Base-by-base conservation (phyloP, 2,888 invertebrate species). In the Charanyca ferruginea region DNA sequence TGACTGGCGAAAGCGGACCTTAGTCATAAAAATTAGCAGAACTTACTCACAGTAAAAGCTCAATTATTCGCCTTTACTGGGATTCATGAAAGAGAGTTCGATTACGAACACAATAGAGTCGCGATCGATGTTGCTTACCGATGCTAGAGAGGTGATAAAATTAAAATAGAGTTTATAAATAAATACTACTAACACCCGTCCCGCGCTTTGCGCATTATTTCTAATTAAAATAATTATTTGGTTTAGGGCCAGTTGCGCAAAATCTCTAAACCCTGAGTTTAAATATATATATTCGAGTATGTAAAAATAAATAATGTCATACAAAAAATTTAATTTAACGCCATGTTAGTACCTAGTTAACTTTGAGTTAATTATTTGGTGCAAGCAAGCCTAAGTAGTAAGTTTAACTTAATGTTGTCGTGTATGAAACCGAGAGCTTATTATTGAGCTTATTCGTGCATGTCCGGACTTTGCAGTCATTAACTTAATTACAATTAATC, bases 141-240 rank as follows among this genome's bases (percentile, higher is more conserved):
- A 63, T 44, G 8, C 7, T 47, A 61, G 32, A 61, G 20, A 55
- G 67, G 73, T 66, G 63, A 77, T 78, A 83, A 79, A 81, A 79
- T 79, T 73, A 74, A 75, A 77, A 83, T 69, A 77, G 67, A 53
- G 2, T 48, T 68, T 72, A 57, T 64, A 77, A 81, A 83, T 84
- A 83, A 81, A 85, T 81, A 81, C 65, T 83, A 83, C 85, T 86
- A 87, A 79, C 88, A 86, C 83, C 81, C 85, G 60, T 44, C 54
- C 64, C 51, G 32, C n/a, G n/a, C n/a, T n/a, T n/a, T n/a, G n/a
- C n/a, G 64, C 44, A 70, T 73, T 66, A 44, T 51, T 13, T 42
- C 22, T 22, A 47, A 45, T 11, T 63, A 25, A 8, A 32, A 32
- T 32, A 11, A 32, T 32, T n/a, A n/a, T n/a, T n/a, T n/a, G n/a